Evolutionary conservation across 2,888 invertebrate genomes (phyloP), one percentile per base, ranked within the genome.

Genomic region (Creontiades dilutus): DNA sequence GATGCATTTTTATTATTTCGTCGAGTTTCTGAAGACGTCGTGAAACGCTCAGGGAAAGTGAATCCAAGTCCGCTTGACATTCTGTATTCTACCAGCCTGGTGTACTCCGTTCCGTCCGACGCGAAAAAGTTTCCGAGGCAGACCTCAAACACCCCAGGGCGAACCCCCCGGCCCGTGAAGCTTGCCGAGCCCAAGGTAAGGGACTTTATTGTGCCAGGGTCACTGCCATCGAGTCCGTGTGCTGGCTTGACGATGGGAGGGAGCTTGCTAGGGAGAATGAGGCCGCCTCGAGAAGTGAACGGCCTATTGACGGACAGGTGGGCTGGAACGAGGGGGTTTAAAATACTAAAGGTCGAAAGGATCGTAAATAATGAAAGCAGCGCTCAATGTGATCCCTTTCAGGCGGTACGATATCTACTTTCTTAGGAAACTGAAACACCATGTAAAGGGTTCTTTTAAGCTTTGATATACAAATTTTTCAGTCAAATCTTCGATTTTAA

Each of bases 131-230:
- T 68, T 68, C 68, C 0, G 14, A n/a, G 57, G n/a, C 57, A n/a
- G 57, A n/a, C 57, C n/a, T 57, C 57, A 16, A 7, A 37, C 2
- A 2, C 3, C 68, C 68, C 68, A 0, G 23, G 23, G 27, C 3
- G 3, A 11, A 68, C 0, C 68, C 68, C 68, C 68, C 23, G 5
- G 23, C 9, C 68, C 7, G 37, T 37, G 23, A 11, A 7, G 23
- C 23, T 11, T 12, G 11, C 68, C 68, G 23, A 19, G 19, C 68
- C 68, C 68, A 68, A 68, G 68, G 68, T 19, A 23, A 68, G 68
- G 68, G 68, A 68, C 68, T 68, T 68, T 68, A 68, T 68, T 68
- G 68, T 68, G 68, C 68, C 68, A 68, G 68, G 68, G 68, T 68
- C 68, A 68, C 68, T 68, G 68, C 68, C 68, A 68, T n/a, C 68